Conservation (phyloP, 2,113 vertebrate genomes). For the Eclectus roratus region DNA sequence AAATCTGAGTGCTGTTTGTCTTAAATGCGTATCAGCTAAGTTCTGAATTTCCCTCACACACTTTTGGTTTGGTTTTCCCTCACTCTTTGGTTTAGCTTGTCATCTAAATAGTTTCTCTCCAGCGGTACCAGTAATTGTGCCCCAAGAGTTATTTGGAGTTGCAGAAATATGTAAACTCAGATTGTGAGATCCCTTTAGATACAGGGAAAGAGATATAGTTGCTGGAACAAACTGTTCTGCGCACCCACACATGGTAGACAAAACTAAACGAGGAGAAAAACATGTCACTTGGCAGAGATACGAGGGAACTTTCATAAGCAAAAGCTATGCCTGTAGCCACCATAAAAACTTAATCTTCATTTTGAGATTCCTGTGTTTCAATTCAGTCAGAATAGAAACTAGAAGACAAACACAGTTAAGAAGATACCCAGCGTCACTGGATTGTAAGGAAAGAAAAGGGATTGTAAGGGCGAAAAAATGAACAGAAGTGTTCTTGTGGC, state of each 20-base stretch:
- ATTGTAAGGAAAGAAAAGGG: neutral
- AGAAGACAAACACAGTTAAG: neutral
- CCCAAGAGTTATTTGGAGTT: neutral
- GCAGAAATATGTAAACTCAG: neutral
- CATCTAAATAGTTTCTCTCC: neutral
- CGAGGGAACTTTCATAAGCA: neutral
- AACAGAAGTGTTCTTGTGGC: neutral
- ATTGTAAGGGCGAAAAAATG: neutral
- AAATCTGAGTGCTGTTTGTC: neutral
- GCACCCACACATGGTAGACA: neutral
- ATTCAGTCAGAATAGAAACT: neutral
- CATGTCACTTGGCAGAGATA: neutral
- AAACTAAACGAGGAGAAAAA: constrained; percentile 35
- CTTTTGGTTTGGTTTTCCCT: neutral
- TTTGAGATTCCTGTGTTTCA: neutral
- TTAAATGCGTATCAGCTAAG: neutral
- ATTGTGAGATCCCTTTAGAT: neutral
- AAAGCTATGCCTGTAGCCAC: neutral
- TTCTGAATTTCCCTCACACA: neutral
- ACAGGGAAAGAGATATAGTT: neutral
- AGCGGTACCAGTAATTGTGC: neutral
- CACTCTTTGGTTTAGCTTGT: neutral
- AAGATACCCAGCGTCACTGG: neutral
- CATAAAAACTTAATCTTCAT: neutral
- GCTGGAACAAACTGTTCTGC: neutral